Base-by-base conservation (phyloP, 2,888 invertebrate species). In the Aradus depressus region DNA sequence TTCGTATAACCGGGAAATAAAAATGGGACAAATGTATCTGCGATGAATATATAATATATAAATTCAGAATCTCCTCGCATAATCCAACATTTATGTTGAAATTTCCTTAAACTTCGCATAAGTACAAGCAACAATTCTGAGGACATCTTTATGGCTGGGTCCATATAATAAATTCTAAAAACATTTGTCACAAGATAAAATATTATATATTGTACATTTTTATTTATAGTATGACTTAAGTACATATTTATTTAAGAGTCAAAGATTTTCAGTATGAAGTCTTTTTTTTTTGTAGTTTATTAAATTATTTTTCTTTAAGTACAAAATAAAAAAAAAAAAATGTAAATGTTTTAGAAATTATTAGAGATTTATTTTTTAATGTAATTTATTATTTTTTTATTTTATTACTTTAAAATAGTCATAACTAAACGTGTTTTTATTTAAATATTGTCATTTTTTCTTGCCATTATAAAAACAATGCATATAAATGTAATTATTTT, bases 141-240 rank as follows among this genome's bases (percentile, higher is more conserved):
- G n/a, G n/a, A n/a, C n/a, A n/a, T 55, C 34, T 34, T 56, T 55
- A 55, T 56, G 56, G 54, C 52, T 54, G 56, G 56, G 56, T 56
- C 56, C 56, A 56, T 52, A 43, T 49, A 19, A 42, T 39, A 51
- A 38, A 51, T 51, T 51, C 47, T 51, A 51, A 51, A 45, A 45
- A 28, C 41, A 42, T 48, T 52, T 52, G 48, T 48, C 48, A 42
- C 48, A 48, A 37, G 31, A 48, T 48, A 34, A 42, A 48, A 48
- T 31, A 43, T 21, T 52, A 52, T 47, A 52, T 48, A 52, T 48
- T 52, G 39, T 44, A 41, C 42, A 35, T 50, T 41, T 41, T 50
- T 49, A 41, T 41, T 49, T 50, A 34, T 41, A 37, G 38, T 23
- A 47, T 19, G 37, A 47, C 38, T 47, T 37, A 38, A 18, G n/a